These are phyloP conservation scores for Malaclemys terrapin DNA, from an alignment of 2,113 vertebrate genomes.

Conservation along the genomic window DNA sequence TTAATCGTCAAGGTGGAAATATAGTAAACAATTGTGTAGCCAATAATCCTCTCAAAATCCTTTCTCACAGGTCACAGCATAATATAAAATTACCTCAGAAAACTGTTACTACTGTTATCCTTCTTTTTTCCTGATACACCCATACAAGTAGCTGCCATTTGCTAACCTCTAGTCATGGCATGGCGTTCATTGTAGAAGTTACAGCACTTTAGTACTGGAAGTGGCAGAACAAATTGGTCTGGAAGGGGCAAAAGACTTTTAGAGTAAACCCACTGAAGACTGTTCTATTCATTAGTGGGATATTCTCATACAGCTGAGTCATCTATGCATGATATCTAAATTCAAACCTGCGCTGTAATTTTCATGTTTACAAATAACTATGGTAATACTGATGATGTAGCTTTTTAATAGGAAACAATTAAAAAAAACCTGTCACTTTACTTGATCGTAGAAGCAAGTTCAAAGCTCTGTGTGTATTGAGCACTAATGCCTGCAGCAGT, in stretches of 20 bases:
- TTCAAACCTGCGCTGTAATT: background rate
- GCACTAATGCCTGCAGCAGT: background rate
- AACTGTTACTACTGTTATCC: background rate
- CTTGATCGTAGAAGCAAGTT: background rate
- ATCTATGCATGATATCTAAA: background rate
- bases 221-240: background rate
- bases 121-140: background rate
- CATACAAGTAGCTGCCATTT: background rate
- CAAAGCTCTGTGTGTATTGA: background rate
- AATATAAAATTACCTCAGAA: background rate
- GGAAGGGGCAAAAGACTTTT: background rate
- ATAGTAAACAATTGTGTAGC: constrained; percentile 56
- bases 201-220: background rate
- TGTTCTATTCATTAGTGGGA: background rate
- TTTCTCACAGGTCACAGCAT: constrained; percentile 40
- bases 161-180: background rate
- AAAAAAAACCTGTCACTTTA: background rate
- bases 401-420: background rate
- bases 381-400: background rate
- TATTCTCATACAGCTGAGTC: background rate
- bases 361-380: background rate
- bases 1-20: constrained; percentile 93
- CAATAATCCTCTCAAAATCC: constrained; percentile 53
- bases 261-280: background rate
- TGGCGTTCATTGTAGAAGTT: background rate